Evolutionary conservation across 2,888 invertebrate genomes (phyloP).

Genomic region (Norana najaformis): DNA sequence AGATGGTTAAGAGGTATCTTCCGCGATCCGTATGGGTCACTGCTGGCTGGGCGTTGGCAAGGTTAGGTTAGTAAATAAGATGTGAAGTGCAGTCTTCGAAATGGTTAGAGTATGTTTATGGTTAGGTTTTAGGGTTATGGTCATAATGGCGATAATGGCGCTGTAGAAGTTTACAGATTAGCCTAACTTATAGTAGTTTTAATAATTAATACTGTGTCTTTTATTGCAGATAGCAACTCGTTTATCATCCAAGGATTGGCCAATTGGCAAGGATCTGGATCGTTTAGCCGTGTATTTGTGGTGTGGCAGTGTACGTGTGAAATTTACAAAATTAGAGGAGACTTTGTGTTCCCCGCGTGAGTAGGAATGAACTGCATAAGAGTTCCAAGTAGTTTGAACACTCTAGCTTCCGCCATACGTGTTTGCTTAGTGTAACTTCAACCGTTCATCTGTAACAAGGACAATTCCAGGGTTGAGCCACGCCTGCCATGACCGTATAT

Average conservation of each 20-base stretch:
- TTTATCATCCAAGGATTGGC: background rate
- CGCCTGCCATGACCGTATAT: background rate
- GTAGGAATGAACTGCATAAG: background rate
- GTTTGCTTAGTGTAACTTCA: background rate
- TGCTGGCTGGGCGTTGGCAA: too few relatives aligned
- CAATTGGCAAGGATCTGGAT: constrained; percentile 13
- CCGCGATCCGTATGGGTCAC: too few relatives aligned
- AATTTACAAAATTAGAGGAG: background rate
- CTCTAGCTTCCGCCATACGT: background rate
- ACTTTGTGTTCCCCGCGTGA: background rate
- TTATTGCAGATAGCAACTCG: background rate
- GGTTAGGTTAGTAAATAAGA: too few relatives aligned
- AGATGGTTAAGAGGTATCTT: too few relatives aligned
- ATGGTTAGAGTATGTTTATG: too few relatives aligned
- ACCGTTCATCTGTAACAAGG: background rate
- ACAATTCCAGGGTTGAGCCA: background rate
- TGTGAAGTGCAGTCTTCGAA: too few relatives aligned
- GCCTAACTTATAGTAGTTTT: too few relatives aligned
- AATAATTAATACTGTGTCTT: too few relatives aligned
- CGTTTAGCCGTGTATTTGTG: background rate
- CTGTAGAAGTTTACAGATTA: too few relatives aligned
- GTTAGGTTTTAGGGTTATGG: too few relatives aligned
- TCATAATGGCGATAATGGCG: too few relatives aligned
- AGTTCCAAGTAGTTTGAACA: background rate
- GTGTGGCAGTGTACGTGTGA: background rate